phyloP scores from a whole-genome alignment of 1,140 invertebrate species.

The Zaprionus africanus region DNA sequence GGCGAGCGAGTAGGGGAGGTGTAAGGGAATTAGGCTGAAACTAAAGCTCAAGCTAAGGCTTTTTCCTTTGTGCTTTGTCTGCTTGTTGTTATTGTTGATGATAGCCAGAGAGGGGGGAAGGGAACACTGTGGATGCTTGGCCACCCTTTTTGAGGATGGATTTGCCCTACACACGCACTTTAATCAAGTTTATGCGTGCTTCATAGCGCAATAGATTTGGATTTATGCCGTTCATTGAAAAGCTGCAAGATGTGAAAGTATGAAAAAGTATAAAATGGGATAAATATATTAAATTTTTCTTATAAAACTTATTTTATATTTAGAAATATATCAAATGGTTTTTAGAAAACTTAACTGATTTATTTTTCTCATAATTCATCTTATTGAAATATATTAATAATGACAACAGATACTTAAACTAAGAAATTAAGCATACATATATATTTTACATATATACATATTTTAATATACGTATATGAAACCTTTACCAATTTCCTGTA shows the following conservation, averaged over 20 bases:
- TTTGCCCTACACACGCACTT: slow-evolving; percentile 20
- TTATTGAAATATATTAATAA: neutral
- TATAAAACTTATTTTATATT: too few relatives aligned
- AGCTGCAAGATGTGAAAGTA: too few relatives aligned
- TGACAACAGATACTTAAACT: neutral
- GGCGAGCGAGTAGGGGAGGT: neutral
- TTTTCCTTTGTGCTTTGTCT: slow-evolving; percentile 49
- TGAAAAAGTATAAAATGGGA: too few relatives aligned
- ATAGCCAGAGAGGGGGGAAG: slow-evolving; percentile 37
- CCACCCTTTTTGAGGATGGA: slow-evolving; percentile 53
- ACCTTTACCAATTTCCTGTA: too few relatives aligned
- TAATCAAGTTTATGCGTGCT: slow-evolving; percentile 51
- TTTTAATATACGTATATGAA: too few relatives aligned
- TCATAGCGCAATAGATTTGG: slow-evolving; percentile 7
- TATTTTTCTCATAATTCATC: too few relatives aligned
- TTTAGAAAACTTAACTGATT: too few relatives aligned
- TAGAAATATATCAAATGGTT: too few relatives aligned
- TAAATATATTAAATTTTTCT: too few relatives aligned
- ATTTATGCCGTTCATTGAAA: too few relatives aligned
- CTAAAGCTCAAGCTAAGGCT: slow-evolving; percentile 22
- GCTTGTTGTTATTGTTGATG: slow-evolving; percentile 56
- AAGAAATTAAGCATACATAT: too few relatives aligned
- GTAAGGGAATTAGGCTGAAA: neutral
- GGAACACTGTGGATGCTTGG: neutral
- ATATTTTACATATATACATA: too few relatives aligned